Percentiles rank a stretch among this genome's conserved stretches.
phyloP scores from a whole-genome alignment of 2,888 invertebrate genomes.

The Folsomia manolachei region DNA sequence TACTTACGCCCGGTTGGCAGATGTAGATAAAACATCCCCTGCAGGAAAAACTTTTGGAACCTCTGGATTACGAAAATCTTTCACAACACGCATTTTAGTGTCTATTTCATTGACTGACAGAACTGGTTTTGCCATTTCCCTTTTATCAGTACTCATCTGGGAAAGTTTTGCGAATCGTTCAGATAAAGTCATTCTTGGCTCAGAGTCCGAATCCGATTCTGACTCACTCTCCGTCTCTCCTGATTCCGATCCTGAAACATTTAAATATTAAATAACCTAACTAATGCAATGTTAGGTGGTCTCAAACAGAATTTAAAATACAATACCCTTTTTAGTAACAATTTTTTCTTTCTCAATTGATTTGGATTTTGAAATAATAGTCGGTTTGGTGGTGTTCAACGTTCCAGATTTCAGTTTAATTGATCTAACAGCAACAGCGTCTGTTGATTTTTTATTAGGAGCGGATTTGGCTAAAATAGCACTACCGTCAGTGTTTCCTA shows the following conservation, averaged over 20 bases:
- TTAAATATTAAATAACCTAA: no score
- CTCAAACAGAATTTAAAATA: no score
- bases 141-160: constrained; percentile 68
- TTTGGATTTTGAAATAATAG: constrained; percentile 7
- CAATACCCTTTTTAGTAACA: background rate
- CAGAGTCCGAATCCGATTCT: constrained; percentile 58
- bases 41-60: constrained; percentile 37
- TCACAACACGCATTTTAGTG: constrained; percentile 48
- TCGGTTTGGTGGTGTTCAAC: background rate
- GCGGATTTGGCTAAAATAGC: no score
- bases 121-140: constrained; percentile 63
- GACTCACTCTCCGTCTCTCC: constrained; percentile 58
- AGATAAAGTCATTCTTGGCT: constrained; percentile 70
- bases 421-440: no score
- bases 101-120: constrained; percentile 47
- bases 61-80: constrained; percentile 43
- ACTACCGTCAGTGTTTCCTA: no score
- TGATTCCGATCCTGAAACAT: no score
- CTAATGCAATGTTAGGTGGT: no score
- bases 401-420: no score
- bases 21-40: background rate
- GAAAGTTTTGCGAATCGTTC: constrained; percentile 88
- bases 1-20: background rate
- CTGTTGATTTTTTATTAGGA: no score
- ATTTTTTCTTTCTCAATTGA: constrained; percentile 1